Base-by-base conservation (phyloP, 2,888 invertebrate species). In the Stenurella melanura region DNA sequence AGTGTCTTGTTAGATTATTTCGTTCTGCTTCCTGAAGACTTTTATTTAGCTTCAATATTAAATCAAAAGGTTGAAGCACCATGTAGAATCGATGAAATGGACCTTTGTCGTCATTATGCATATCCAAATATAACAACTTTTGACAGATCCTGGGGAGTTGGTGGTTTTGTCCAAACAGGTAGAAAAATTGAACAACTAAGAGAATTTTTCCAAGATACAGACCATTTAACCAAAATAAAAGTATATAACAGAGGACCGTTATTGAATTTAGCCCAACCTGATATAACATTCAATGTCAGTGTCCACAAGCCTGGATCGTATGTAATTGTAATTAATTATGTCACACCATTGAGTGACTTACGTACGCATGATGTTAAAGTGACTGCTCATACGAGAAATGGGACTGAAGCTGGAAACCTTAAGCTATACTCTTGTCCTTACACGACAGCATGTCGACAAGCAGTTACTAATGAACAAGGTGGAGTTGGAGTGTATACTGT, bases 1-100 rank as follows among this genome's bases (percentile, higher is more conserved):
- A 94, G 94, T 86, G 91, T 98, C 1, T 94, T 96, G 89, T 91
- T 98, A 90, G 99, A 99, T 90, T 99, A 98, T 89, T 96, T 99
- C 89, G 98, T 98, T 0, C 91, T 99, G 0, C 91, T 99, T 30
- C 99, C 99, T 0, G 95, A 96, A 83, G 96, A 97, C n/a, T 99
- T 97, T 89, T 99, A 98, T 89, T 97, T 98, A 88, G 98, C 97
- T 0, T 95, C 96, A 0, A 94, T 97, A 42, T 91, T 99, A 1
- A 96, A 96, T 0, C 94, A 96, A 79, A 92, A 94, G 77, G 95
- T 98, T 0, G 94, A 95, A 80, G 93, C 93, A 61, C 97, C 98
- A 0, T 99, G 98, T 87, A 87, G 84, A 7, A 88, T 95, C 12
- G 94, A 93, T 10, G 93, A 93, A 81, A 85, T 76, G 6, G 91